These are phyloP conservation scores for Sarcophaga peregrina DNA, from an alignment of 1,140 invertebrate species.

Conservation along the genomic window DNA sequence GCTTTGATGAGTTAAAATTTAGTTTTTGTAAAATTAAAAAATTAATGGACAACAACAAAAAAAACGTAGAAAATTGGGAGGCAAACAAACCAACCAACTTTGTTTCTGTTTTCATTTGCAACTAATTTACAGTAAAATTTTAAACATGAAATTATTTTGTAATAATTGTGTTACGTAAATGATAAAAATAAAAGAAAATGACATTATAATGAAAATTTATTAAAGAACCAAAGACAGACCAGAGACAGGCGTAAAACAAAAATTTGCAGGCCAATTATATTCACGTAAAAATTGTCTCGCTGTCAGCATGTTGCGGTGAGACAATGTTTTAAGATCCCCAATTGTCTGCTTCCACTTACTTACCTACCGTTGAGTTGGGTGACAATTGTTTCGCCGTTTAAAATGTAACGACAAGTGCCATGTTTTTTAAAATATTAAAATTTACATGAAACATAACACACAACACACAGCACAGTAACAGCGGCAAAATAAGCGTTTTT, in stretches of 20 bases:
- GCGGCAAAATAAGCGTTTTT: background rate
- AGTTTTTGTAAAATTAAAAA: too few species aligned
- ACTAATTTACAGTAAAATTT: too few species aligned
- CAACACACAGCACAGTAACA: background rate
- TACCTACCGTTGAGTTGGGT: background rate
- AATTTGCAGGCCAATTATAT: background rate
- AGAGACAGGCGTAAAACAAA: background rate
- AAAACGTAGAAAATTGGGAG: too few species aligned
- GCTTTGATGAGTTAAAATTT: too few species aligned
- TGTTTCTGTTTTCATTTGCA: too few species aligned
- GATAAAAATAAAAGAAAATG: too few species aligned
- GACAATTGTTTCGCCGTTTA: conserved; percentile 1
- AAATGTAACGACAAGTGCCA: conserved; percentile 1
- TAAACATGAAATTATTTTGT: too few species aligned
- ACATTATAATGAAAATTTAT: too few species aligned
- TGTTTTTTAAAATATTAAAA: conserved; percentile 16
- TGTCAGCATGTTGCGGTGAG: background rate
- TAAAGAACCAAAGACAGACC: too few species aligned
- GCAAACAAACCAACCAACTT: too few species aligned
- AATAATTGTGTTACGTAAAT: too few species aligned
- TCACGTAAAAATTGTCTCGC: background rate
- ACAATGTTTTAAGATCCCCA: background rate
- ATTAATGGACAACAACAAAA: too few species aligned
- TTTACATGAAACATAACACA: background rate
- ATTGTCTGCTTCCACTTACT: background rate